Evolutionary conservation across 2,797 vertebrate species (phyloP), one percentile per base, ranked within the genome.

Genomic region (Callimico goeldii): DNA sequence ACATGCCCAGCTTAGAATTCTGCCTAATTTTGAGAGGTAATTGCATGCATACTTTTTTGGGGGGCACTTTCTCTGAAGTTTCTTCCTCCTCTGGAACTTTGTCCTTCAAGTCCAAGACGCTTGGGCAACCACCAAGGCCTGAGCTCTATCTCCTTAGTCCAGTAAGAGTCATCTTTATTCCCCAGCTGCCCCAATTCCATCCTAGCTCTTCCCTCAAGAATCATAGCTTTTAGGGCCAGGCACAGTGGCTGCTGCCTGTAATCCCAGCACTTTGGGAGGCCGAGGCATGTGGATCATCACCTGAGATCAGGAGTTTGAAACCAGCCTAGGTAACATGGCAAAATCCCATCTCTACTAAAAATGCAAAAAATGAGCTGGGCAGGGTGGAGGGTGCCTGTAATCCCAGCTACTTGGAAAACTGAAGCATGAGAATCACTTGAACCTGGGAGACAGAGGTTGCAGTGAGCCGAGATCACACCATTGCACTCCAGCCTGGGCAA

Each of bases 21-120:
- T 88, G 14, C 43, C 61, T 92, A 70, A 88, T 48, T 57, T 20
- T 84, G 67, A 96, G 39, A 96, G n/a, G 46, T 94, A 91, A 94
- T 43, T 24, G 26, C 52, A 5, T 46, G 72, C 20, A 91, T 50
- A 72, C 13, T 43, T 88, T 92, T 67, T 48, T 28, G 28, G 7
- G 52, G 30, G 39, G 73, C 5, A 67, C 57, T 87, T 81, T 91
- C 55, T 75, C 75, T 87, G 52, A 89, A 87, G 28, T 93, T 77
- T 85, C 70, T 96, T 93, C n/a, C 15, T 79, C 64, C 48, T 67
- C 15, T 90, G 28, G 67, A 70, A 50, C 55, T 92, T 92, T 64
- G 17, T 95, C 19, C 87, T 86, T 91, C 24, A 83, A 64, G 28
- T 89, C 41, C 4, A 33, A 83, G 46, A 79, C 7, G 43, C 41